phyloP scores from a whole-genome alignment of 2,113 vertebrate species.

The Pimephales promelas region DNA sequence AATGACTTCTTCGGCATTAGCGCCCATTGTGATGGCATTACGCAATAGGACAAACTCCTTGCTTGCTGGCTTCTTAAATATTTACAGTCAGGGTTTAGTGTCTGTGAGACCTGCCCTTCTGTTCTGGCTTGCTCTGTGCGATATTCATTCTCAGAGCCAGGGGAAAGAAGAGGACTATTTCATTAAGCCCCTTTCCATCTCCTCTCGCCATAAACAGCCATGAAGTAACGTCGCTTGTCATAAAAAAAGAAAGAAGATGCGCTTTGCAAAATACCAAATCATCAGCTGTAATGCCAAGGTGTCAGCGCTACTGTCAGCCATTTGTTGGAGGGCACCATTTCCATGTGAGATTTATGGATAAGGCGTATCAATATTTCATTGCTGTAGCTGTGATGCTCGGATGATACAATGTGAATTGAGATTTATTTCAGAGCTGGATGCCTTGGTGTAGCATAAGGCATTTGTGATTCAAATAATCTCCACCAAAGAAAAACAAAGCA shows the following conservation, averaged over 20 bases:
- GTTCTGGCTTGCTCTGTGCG: conserved; percentile 44
- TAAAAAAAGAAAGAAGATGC: conserved; percentile 73
- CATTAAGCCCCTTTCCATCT: conserved; percentile 68
- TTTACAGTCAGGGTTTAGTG: conserved; percentile 54
- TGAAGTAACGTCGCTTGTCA: conserved; percentile 70
- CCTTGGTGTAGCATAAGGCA: conserved; percentile 57
- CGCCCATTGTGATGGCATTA: conserved; percentile 39
- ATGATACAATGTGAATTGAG: conserved; percentile 72
- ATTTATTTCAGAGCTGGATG: conserved; percentile 65
- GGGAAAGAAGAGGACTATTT: conserved; percentile 66
- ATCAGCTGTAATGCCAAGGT: conserved; percentile 75
- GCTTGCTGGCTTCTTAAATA: conserved; percentile 48
- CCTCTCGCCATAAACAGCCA: conserved; percentile 68
- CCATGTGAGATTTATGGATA: conserved; percentile 81
- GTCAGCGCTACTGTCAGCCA: conserved; percentile 75
- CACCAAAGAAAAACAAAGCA: conserved; percentile 64
- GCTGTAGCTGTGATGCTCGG: conserved; percentile 66
- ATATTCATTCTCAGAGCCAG: conserved; percentile 57
- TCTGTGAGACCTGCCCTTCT: conserved; percentile 37
- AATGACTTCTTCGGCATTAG: conserved; percentile 11
- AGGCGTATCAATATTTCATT: conserved; percentile 79
- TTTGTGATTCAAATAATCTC: conserved; percentile 69
- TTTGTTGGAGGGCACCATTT: conserved; percentile 76
- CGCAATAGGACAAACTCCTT: conserved; percentile 43
- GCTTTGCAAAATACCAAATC: conserved; percentile 74